These are phyloP conservation scores for Sinocyclocheilus maitianheensis DNA, from an alignment of 2,113 vertebrate genomes.

Conservation along the genomic window DNA sequence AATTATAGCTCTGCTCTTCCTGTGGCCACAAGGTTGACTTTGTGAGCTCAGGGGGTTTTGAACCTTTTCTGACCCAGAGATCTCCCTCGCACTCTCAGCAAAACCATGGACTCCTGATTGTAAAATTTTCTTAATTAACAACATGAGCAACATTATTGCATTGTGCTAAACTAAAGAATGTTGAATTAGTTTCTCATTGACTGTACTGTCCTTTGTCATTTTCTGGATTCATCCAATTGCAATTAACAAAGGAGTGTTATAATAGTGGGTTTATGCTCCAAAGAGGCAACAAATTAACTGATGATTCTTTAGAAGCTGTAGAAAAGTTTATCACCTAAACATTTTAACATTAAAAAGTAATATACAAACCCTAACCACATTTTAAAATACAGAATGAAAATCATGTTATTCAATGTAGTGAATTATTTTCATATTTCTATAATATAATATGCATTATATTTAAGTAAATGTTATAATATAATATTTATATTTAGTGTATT, in stretches of 20 bases:
- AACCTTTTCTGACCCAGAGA: background rate
- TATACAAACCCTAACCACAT: too few relatives aligned
- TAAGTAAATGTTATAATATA: too few relatives aligned
- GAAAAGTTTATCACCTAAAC: too few relatives aligned
- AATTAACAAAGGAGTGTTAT: background rate
- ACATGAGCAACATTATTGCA: background rate
- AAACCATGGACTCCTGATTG: background rate
- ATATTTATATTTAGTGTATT: too few relatives aligned
- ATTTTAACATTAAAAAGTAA: too few relatives aligned
- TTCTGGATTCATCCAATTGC: background rate
- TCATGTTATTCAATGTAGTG: too few relatives aligned
- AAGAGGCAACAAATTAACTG: background rate
- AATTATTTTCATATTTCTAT: too few relatives aligned
- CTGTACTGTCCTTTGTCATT: background rate
- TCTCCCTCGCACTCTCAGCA: background rate
- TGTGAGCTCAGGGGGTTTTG: background rate
- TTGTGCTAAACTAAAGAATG: background rate
- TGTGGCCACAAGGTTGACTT: background rate
- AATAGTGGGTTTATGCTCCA: background rate
- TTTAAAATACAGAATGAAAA: too few relatives aligned
- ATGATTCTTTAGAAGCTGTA: too few relatives aligned
- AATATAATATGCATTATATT: too few relatives aligned
- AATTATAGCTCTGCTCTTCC: background rate
- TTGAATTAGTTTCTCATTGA: background rate
- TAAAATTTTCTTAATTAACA: constrained; percentile 15